Evolutionary conservation across 2,888 invertebrate species (phyloP).

Genomic region (Tenthredo amoena): DNA sequence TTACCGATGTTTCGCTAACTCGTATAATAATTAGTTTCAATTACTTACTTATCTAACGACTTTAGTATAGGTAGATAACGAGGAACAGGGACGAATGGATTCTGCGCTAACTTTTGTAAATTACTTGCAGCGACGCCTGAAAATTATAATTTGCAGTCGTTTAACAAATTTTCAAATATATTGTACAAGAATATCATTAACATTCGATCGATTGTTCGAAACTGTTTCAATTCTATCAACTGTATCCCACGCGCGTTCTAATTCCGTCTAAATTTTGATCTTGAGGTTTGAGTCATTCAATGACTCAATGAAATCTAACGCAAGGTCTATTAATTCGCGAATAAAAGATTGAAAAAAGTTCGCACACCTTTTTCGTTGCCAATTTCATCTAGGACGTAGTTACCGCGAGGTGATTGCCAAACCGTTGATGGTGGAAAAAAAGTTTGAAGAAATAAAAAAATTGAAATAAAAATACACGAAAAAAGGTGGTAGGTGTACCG

Average conservation of each 20-base stretch:
- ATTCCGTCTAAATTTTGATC: not conserved
- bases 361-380: slow-evolving; percentile 27
- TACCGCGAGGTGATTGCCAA: slow-evolving; percentile 21
- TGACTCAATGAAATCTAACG: slow-evolving; percentile 15
- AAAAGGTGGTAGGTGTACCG: not conserved
- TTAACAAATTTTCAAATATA: not conserved
- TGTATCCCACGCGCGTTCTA: slow-evolving; percentile 18
- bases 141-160: too few relatives aligned
- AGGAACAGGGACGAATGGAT: not conserved
- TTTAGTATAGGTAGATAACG: not conserved
- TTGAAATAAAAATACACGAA: not conserved
- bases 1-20: not conserved
- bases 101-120: not conserved
- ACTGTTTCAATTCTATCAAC: not conserved
- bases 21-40: slow-evolving; percentile 9
- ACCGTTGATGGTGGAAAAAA: not conserved
- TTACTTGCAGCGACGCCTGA: not conserved
- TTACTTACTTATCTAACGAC: not conserved
- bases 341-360: slow-evolving; percentile 18
- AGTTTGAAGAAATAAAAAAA: not conserved
- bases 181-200: not conserved
- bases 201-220: not conserved
- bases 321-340: slow-evolving; percentile 23
- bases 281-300: slow-evolving; percentile 12
- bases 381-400: not conserved